Conservation (phyloP, 2,888 invertebrate species). For the Cerastis rubricosa region DNA sequence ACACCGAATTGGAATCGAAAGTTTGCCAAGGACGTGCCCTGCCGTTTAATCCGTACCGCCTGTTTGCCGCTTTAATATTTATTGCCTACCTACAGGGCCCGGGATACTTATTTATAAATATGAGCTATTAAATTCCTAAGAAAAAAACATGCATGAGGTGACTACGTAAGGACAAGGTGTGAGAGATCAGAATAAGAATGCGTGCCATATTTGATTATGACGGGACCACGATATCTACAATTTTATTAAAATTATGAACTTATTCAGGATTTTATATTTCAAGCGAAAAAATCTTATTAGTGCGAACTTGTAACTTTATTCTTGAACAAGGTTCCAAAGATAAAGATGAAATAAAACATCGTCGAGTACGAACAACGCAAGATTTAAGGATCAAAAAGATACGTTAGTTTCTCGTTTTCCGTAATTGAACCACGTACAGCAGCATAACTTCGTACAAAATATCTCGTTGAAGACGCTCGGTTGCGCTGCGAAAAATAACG, state of each 20-base stretch:
- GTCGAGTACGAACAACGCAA: conserved; percentile 51
- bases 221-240: conserved; percentile 7
- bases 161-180: conserved; percentile 48
- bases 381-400: conserved; percentile 65
- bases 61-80: conserved; percentile 83
- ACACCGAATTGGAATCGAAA: conserved; percentile 90
- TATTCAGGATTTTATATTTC: conserved; percentile 18
- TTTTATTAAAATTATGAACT: neutral
- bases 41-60: conserved; percentile 82
- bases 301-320: conserved; percentile 37
- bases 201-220: conserved; percentile 8
- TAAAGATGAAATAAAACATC: conserved; percentile 61
- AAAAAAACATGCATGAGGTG: conserved; percentile 63
- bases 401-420: conserved; percentile 69
- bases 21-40: conserved; percentile 86
- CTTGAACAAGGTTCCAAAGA: conserved; percentile 50
- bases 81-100: conserved; percentile 71
- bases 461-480: conserved; percentile 72
- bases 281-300: conserved; percentile 38
- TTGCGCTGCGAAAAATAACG: conserved; percentile 83
- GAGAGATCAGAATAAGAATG: conserved; percentile 3
- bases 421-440: conserved; percentile 82
- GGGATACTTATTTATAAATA: conserved; percentile 75
- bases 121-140: conserved; percentile 74
- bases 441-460: conserved; percentile 80